Evolutionary conservation across 2,113 vertebrate genomes (phyloP), one percentile per base, ranked within the genome.

Genomic region (Bettongia penicillata): DNA sequence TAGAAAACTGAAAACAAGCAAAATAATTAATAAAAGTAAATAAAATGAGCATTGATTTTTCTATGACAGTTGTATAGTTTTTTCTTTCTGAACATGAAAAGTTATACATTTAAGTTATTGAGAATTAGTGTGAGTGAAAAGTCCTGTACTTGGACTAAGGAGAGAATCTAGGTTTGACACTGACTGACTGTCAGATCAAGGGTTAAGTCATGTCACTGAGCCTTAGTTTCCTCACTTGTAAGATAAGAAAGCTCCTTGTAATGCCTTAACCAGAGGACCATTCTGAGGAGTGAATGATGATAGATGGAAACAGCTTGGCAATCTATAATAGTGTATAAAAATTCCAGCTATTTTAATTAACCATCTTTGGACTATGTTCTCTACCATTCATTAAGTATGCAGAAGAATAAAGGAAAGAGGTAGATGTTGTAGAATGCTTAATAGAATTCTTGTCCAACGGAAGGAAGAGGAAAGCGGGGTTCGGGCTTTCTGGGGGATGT

Each of bases 81-180:
- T n/a, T 94, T 96, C 52, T 84, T 92, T 96, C 95, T 96, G 49
- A 90, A 90, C 26, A 8, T 93, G 51, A 31, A 1, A 77, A 1
- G 0, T 23, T 49, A 77, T 5, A 49, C 51, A 52, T 52, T 31
- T 92, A 47, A 92, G 25, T 3, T 95, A 47, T 90, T 22, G 37
- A 84, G 68, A 84, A 84, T 84, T 84, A 84, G 26, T 84, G 37
- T 43, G n/a, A 84, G 16, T 22, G 5, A 84, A 43, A 84, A 84
- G 37, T 19, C 37, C 16, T 19, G 0, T 84, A n/a, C n/a, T 84
- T 84, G n/a, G 6, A 84, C 37, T 84, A 43, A 84, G 37, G n/a
- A 43, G 68, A 43, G 37, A 84, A 43, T 84, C 14, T 43, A 84
- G 16, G 16, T 43, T 84, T 84, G n/a, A 43, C 37, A 43, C 5